Evolutionary conservation across 2,888 invertebrate species (phyloP).

Genomic region (Hipparchia semele): DNA sequence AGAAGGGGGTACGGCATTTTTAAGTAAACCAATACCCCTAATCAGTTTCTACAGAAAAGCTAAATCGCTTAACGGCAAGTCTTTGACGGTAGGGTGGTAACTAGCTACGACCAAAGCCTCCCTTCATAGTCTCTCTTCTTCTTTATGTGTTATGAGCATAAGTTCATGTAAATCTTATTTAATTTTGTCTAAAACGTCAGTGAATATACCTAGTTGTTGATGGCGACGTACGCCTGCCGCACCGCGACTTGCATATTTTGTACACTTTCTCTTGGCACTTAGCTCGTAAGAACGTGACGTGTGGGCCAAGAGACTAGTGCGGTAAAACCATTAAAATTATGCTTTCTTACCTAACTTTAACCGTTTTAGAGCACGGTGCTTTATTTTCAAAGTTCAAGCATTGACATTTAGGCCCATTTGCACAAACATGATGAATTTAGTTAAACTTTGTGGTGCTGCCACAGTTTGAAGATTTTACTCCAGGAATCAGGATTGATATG

Average conservation of each 20-base stretch:
- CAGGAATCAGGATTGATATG: too few species aligned
- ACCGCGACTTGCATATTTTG: constrained; percentile 51
- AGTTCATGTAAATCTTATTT: constrained; percentile 9
- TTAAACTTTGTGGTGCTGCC: too few species aligned
- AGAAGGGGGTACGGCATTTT: too few species aligned
- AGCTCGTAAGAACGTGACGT: constrained; percentile 46
- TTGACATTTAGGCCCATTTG: background rate
- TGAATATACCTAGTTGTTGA: constrained; percentile 25
- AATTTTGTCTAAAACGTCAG: constrained; percentile 1
- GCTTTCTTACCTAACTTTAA: constrained; percentile 28
- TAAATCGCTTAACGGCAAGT: too few species aligned
- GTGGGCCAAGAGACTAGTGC: constrained; percentile 39
- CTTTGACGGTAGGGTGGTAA: too few species aligned
- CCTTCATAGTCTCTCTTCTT: too few species aligned
- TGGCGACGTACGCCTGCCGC: constrained; percentile 36
- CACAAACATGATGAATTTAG: too few species aligned
- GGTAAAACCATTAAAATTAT: constrained; percentile 26
- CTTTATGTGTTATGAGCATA: too few species aligned
- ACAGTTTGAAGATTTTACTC: too few species aligned
- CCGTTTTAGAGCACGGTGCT: background rate
- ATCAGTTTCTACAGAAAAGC: too few species aligned
- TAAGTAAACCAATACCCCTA: too few species aligned
- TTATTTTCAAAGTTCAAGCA: background rate
- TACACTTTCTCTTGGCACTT: constrained; percentile 58
- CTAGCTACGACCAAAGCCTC: too few species aligned